A percentile compares a stretch with the other conserved stretches of the same genome.
Conservation (phyloP, 2,113 vertebrate genomes). For the Jacana jacana region DNA sequence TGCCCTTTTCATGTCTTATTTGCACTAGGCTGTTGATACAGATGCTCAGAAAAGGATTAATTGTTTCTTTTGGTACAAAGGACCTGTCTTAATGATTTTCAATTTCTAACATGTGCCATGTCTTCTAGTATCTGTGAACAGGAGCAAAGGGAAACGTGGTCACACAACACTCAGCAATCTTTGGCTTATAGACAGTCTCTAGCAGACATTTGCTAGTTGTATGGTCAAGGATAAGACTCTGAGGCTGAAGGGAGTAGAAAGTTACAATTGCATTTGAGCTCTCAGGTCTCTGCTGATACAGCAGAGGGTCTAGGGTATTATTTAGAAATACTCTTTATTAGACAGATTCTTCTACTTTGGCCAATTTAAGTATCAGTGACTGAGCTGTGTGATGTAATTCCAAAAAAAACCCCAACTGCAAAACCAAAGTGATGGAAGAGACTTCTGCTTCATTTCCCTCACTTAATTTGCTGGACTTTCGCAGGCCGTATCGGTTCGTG, state of each 20-base stretch:
- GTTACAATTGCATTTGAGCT: not conserved
- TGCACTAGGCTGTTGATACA: not conserved
- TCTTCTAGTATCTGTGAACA: not conserved
- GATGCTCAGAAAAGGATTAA: not conserved
- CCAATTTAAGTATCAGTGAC: not conserved
- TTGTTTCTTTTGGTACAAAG: not conserved
- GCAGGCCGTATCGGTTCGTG: slow-evolving; percentile 84
- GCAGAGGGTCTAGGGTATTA: not conserved
- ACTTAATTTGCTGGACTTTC: not conserved
- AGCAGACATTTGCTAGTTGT: not conserved
- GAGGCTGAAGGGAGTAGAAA: not conserved
- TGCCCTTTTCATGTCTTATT: not conserved
- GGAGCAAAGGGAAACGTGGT: not conserved
- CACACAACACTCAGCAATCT: not conserved
- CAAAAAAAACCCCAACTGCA: not conserved
- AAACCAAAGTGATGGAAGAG: not conserved
- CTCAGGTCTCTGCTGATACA: not conserved
- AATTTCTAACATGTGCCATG: not conserved
- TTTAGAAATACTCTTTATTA: slow-evolving; percentile 7
- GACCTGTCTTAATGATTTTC: not conserved
- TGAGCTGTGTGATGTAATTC: not conserved
- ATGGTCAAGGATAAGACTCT: not conserved
- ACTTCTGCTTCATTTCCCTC: not conserved
- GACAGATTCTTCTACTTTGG: not conserved
- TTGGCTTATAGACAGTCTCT: not conserved